Conservation (phyloP, 2,888 invertebrate genomes). For the Eupithecia tripunctaria region DNA sequence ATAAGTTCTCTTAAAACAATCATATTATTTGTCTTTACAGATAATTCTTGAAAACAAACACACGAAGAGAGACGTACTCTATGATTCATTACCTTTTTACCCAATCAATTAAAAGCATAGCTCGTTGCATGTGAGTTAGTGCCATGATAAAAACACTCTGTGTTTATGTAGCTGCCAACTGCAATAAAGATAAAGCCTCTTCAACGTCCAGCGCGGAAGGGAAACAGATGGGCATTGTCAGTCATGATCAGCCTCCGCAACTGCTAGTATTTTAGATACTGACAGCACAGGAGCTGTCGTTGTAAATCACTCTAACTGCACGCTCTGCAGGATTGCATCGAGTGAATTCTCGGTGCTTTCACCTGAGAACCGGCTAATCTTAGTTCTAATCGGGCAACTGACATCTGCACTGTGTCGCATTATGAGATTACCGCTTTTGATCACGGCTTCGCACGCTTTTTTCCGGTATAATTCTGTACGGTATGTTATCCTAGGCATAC, state of each 20-base stretch:
- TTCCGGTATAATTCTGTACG: background rate
- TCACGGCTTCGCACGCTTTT: too few species aligned
- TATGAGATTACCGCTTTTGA: background rate
- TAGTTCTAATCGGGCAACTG: background rate
- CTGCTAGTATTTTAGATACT: constrained; percentile 58
- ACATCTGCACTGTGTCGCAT: background rate
- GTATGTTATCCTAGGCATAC: too few species aligned
- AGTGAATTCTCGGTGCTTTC: background rate
- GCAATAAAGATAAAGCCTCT: constrained; percentile 21
- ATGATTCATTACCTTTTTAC: background rate
- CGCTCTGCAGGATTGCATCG: constrained; percentile 31
- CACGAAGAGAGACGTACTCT: too few species aligned
- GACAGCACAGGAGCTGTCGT: constrained; percentile 52
- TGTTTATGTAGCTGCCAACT: constrained; percentile 20
- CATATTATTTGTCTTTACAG: background rate
- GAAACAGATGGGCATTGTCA: constrained; percentile 58
- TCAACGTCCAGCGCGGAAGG: constrained; percentile 45
- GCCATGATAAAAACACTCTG: background rate
- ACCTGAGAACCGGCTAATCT: background rate
- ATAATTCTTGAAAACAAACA: background rate
- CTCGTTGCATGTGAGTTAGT: background rate
- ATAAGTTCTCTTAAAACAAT: background rate
- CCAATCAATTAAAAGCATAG: background rate
- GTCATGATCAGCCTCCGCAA: constrained; percentile 59
- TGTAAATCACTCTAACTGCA: constrained; percentile 60